A percentile compares a stretch with the other conserved stretches of the same genome.
These are phyloP conservation scores for Drosophila erecta DNA, from an alignment of 1,140 invertebrate species.

Conservation along the genomic window DNA sequence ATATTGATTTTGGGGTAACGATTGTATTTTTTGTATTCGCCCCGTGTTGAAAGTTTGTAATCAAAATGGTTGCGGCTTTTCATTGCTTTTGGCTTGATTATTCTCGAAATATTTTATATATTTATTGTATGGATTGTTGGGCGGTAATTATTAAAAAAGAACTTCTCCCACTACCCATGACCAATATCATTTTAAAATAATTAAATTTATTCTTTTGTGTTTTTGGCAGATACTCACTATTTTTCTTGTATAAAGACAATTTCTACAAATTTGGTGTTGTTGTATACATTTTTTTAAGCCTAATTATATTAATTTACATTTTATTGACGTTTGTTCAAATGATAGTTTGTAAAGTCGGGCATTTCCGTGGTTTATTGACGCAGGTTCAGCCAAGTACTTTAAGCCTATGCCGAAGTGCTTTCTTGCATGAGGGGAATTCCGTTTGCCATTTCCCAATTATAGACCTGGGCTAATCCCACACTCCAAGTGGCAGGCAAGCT, in stretches of 20 bases:
- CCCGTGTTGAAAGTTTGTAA: constrained; percentile 58
- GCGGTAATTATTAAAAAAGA: constrained; percentile 23
- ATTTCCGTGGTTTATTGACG: background rate
- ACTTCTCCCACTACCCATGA: constrained; percentile 47
- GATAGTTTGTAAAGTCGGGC: too few relatives aligned
- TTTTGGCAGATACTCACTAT: background rate
- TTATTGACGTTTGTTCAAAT: too few relatives aligned
- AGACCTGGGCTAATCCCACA: constrained; percentile 25
- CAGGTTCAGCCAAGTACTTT: background rate
- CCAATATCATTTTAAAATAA: constrained; percentile 51
- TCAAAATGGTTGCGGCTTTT: constrained; percentile 73
- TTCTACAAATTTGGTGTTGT: too few relatives aligned
- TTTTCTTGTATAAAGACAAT: too few relatives aligned
- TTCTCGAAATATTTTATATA: constrained; percentile 53
- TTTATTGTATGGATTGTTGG: constrained; percentile 10
- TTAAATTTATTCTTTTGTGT: constrained; percentile 24
- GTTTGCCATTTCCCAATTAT: constrained; percentile 32
- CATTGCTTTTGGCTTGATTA: constrained; percentile 71
- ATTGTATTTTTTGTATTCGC: constrained; percentile 40
- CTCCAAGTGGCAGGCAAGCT: background rate
- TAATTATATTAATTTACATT: too few relatives aligned
- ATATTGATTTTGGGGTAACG: constrained; percentile 63
- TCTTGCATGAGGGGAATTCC: background rate
- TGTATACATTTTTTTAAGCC: too few relatives aligned
- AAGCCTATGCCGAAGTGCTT: background rate